A percentile compares a stretch with the other conserved stretches of the same genome.
These are phyloP conservation scores for Catharus ustulatus DNA, from an alignment of 2,797 vertebrate species.

Conservation along the genomic window DNA sequence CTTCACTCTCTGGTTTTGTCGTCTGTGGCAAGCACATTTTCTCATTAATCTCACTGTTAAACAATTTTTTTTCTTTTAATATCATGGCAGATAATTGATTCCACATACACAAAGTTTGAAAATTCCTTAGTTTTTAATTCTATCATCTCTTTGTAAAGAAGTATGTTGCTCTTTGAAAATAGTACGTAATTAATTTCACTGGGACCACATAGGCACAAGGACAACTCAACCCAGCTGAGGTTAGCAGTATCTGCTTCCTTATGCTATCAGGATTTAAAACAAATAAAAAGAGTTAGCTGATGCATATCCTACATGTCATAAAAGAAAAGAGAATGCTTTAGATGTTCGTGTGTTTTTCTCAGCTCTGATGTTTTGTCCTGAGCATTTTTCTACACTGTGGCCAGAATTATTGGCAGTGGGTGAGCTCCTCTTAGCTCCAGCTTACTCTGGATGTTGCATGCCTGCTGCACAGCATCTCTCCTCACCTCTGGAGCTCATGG, in stretches of 20 bases:
- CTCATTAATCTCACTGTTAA: neutral
- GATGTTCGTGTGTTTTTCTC: neutral
- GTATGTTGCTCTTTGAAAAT: neutral
- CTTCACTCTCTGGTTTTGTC: neutral
- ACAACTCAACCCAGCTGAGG: neutral
- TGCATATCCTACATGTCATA: neutral
- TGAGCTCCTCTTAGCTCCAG: neutral
- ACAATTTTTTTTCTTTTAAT: neutral
- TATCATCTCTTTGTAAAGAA: neutral
- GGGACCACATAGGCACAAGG: neutral
- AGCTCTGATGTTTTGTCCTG: neutral
- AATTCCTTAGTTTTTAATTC: neutral
- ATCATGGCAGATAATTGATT: neutral
- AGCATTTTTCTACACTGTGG: neutral
- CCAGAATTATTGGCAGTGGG: neutral
- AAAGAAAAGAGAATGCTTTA: neutral
- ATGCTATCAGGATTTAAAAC: neutral
- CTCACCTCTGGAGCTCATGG: neutral
- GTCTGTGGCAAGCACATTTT: neutral
- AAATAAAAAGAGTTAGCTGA: neutral
- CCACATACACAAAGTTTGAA: neutral
- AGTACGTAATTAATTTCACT: slow-evolving; percentile 12
- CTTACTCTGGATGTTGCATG: neutral
- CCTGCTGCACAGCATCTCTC: neutral
- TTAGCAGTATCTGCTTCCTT: neutral